Conservation (phyloP, 2,888 invertebrate species). For the Peribatodes rhomboidaria region DNA sequence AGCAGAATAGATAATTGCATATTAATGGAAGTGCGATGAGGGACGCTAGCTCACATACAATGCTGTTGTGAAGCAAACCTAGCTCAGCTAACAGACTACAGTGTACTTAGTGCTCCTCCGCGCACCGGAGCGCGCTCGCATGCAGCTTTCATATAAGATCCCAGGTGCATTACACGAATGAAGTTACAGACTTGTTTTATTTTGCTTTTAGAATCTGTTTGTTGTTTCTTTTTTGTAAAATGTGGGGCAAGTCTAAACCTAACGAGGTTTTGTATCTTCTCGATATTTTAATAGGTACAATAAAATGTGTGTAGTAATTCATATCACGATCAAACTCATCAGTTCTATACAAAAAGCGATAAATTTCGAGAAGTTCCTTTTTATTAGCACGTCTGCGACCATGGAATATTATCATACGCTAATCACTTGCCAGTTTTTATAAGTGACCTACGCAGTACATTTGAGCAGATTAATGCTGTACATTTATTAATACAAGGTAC, state of each 20-base stretch:
- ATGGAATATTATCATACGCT: not conserved
- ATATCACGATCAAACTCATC: not conserved
- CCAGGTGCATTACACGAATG: constrained; percentile 21
- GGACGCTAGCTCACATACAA: not conserved
- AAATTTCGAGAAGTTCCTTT: not conserved
- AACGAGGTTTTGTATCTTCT: too few species aligned
- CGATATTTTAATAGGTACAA: not conserved
- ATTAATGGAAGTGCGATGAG: constrained; percentile 32
- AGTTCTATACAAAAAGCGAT: not conserved
- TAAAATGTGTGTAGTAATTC: not conserved
- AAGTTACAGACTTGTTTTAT: constrained; percentile 15
- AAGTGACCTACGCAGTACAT: constrained; percentile 17
- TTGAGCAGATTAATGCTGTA: constrained; percentile 2
- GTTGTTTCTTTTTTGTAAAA: not conserved
- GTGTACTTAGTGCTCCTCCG: constrained; percentile 9
- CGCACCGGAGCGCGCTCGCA: not conserved
- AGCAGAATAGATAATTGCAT: constrained; percentile 44
- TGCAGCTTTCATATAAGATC: not conserved
- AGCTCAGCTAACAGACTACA: constrained; percentile 21
- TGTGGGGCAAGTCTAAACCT: not conserved
- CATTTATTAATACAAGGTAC: constrained; percentile 48
- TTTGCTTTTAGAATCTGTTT: not conserved
- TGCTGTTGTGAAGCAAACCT: constrained; percentile 5
- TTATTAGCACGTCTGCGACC: not conserved
- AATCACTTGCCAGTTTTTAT: constrained; percentile 20